A percentile compares a stretch with the other conserved stretches of the same genome.
phyloP scores from a whole-genome alignment of 2,797 vertebrate genomes.

The Brotogeris chrysoptera region DNA sequence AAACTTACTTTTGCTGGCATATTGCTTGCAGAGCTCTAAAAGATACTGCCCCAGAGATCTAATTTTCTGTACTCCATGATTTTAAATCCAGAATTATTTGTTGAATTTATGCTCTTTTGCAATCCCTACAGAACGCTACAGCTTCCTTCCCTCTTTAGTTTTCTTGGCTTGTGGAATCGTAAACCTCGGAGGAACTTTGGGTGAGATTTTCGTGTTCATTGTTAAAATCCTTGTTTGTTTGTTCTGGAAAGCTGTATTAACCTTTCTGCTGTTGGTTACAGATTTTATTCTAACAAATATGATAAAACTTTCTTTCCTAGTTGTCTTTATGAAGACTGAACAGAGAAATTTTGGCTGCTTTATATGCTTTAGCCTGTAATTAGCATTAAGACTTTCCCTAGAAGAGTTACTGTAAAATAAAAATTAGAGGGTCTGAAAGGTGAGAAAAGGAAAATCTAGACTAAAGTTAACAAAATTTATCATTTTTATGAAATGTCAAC shows the following conservation, averaged over 20 bases:
- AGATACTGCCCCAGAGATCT: neutral
- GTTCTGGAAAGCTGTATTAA: neutral
- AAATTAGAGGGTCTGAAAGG: neutral
- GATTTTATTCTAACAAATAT: neutral
- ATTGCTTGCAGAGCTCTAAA: neutral
- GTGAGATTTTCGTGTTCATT: slow-evolving; percentile 32
- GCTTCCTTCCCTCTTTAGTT: slow-evolving; percentile 13
- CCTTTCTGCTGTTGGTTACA: neutral
- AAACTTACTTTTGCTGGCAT: neutral
- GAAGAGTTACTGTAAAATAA: neutral
- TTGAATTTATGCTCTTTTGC: slow-evolving; percentile 44
- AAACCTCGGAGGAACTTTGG: slow-evolving; percentile 14
- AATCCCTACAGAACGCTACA: neutral
- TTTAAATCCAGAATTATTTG: slow-evolving; percentile 31
- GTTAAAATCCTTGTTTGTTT: neutral
- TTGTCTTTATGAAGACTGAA: neutral
- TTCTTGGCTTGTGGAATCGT: slow-evolving; percentile 3
- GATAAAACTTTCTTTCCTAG: no score
- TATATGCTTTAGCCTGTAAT: neutral
- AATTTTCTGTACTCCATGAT: neutral
- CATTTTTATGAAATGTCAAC: neutral
- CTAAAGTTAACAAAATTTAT: neutral
- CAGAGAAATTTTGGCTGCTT: neutral
- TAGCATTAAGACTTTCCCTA: neutral
- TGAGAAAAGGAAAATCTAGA: neutral